phyloP scores from a whole-genome alignment of 1,140 invertebrate species.

The Lordiphosa clarofinis region DNA sequence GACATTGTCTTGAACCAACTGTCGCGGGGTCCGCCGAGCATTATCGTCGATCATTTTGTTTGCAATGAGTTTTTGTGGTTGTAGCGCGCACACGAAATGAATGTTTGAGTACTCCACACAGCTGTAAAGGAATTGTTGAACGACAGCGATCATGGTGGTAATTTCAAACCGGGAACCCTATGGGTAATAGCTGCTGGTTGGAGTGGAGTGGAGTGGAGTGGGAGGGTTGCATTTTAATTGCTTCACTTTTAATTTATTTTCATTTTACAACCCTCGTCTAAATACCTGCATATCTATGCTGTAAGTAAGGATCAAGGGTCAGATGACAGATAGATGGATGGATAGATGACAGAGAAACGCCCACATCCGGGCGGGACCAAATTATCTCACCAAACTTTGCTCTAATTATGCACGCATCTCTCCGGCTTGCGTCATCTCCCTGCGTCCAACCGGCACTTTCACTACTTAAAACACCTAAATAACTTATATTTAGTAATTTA shows the following conservation, averaged over 20 bases:
- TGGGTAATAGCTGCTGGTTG: conserved; percentile 28
- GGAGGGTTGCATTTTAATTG: conserved; percentile 58
- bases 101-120: conserved; percentile 49
- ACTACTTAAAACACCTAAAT: conserved; percentile 73
- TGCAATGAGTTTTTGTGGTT: conserved; percentile 70
- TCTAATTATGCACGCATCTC: conserved; percentile 32
- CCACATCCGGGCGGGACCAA: conserved; percentile 28
- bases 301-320: no score
- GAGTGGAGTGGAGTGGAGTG: conserved; percentile 1
- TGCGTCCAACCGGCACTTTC: conserved; percentile 39
- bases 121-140: conserved; percentile 59
- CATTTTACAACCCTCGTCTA: conserved; percentile 15
- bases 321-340: no score
- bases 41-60: conserved; percentile 71
- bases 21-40: conserved; percentile 12
- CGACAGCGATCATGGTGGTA: conserved; percentile 63
- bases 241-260: conserved; percentile 66
- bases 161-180: conserved; percentile 42
- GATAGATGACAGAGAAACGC: conserved; percentile 17
- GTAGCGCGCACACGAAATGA: conserved; percentile 61
- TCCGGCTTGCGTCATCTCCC: conserved; percentile 18
- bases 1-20: conserved; percentile 15
- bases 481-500: conserved; percentile 74
- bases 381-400: conserved; percentile 19
- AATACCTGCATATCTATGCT: background rate